A percentile compares a stretch with the other conserved stretches of the same genome.
phyloP scores from a whole-genome alignment of 1,140 invertebrate species.

The Planococcus citri region DNA sequence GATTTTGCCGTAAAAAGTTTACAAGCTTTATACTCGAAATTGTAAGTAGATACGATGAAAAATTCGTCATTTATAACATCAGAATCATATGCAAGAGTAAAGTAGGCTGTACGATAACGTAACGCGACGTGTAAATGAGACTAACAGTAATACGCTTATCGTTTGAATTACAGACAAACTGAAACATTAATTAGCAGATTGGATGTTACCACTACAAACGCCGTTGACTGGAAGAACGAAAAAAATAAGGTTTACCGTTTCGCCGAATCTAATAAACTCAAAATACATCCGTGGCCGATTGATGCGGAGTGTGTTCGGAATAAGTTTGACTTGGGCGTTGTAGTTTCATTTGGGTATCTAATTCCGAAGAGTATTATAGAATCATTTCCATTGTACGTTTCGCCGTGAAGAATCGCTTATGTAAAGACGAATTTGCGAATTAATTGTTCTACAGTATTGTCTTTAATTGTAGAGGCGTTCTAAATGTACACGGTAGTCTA shows the following conservation, averaged over 20 bases:
- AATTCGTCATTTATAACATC: no score
- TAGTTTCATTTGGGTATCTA: slow-evolving; percentile 58
- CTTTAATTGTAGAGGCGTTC: slow-evolving; percentile 58
- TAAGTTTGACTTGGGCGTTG: slow-evolving; percentile 49
- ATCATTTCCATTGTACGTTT: slow-evolving; percentile 45
- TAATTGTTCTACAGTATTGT: slow-evolving; percentile 10
- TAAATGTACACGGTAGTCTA: slow-evolving; percentile 84
- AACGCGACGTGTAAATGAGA: background rate
- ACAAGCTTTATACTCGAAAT: slow-evolving; percentile 30
- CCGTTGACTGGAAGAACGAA: slow-evolving; percentile 33
- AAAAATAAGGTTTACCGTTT: slow-evolving; percentile 37
- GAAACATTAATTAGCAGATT: slow-evolving; percentile 35
- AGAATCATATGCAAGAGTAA: no score
- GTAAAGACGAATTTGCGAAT: slow-evolving; percentile 10
- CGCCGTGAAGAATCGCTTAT: slow-evolving; percentile 20
- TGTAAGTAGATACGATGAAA: slow-evolving; percentile 26
- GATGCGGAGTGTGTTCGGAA: slow-evolving; percentile 25
- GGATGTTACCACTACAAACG: slow-evolving; percentile 44
- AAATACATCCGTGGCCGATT: slow-evolving; percentile 44
- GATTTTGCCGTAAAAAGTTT: slow-evolving; percentile 51
- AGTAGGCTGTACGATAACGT: background rate
- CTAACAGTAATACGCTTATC: slow-evolving; percentile 14
- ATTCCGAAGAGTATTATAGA: slow-evolving; percentile 50
- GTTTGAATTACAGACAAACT: slow-evolving; percentile 30
- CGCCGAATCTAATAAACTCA: slow-evolving; percentile 38